phyloP scores from a whole-genome alignment of 2,113 vertebrate genomes.

The Crotalus tigris region DNA sequence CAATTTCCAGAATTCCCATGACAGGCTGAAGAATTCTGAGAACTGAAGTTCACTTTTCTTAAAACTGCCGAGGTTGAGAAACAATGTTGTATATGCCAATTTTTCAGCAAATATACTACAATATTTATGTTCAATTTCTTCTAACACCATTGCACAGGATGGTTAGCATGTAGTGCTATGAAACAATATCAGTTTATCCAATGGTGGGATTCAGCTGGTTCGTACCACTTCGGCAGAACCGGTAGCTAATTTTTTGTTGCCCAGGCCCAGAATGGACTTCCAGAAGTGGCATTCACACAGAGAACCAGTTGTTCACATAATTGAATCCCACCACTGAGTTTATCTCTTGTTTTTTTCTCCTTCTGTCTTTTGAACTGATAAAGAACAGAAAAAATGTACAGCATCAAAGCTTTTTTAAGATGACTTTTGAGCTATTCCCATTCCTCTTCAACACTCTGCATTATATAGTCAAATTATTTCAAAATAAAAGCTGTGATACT shows the following conservation, averaged over 20 bases:
- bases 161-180: neutral
- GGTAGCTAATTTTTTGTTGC: too few relatives aligned
- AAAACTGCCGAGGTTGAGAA: neutral
- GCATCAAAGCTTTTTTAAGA: slow-evolving; percentile 31
- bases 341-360: neutral
- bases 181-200: neutral
- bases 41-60: neutral
- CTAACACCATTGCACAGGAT: neutral
- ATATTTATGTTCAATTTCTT: neutral
- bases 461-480: slow-evolving; percentile 63
- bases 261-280: too few relatives aligned
- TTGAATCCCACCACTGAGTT: too few relatives aligned
- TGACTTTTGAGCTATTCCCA: slow-evolving; percentile 37
- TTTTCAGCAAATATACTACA: neutral
- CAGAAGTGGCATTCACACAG: too few relatives aligned
- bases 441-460: slow-evolving; percentile 39
- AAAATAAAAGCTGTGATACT: slow-evolving; percentile 54
- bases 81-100: neutral
- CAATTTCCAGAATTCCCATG: neutral
- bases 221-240: too few relatives aligned
- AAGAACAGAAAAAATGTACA: neutral
- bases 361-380: slow-evolving; percentile 11
- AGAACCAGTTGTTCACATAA: too few relatives aligned
- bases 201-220: too few relatives aligned
- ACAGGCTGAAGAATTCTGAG: neutral